Base-by-base conservation (phyloP, 2,888 invertebrate genomes). In the Nomada fucata region DNA sequence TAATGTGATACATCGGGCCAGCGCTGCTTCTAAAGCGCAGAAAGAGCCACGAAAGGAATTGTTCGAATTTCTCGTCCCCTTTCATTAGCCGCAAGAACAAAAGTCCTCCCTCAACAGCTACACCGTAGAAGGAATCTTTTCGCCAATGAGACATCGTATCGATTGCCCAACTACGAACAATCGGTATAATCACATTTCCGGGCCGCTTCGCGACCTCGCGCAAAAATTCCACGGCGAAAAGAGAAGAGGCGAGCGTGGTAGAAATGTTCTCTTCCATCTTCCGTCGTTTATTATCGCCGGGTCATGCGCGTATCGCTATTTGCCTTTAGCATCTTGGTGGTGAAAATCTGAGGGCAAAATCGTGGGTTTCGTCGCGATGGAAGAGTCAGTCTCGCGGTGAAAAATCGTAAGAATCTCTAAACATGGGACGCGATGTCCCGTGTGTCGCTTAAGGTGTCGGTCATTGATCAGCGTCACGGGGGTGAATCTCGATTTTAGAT, bases 401-500 rank as follows among this genome's bases (percentile, higher is more conserved):
- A 78, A 82, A 83, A 83, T 83, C 69, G 72, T 63, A 50, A 57
- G 83, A 79, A 79, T 82, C 71, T 79, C 67, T 69, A 67, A 80
- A 57, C 65, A 63, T 60, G 75, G 65, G 65, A 57, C 67, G 59
- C 55, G 36, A 47, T 59, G 55, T 73, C 42, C 50, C 68, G 70
- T 75, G 77, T 76, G 74, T 80, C 83, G 74, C 47, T 26, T 13
- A 15, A 26, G 11, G 61, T 44, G 63, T 36, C 67, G 76, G 65
- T 71, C 79, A 76, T 82, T 70, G 79, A 83, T 84, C 84, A 84
- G 77, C 84, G 79, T 60, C 83, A 80, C 55, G 42, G 53, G 78
- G 78, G 76, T 84, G 76, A 84, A 86, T 86, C 81, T 79, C 82
- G 72, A 85, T 85, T 86, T 85, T 70, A 57, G 73, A 73, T 63